Evolutionary conservation across 2,888 invertebrate genomes (phyloP), one percentile per base, ranked within the genome.

Genomic region (Dinocampus coccinellae): DNA sequence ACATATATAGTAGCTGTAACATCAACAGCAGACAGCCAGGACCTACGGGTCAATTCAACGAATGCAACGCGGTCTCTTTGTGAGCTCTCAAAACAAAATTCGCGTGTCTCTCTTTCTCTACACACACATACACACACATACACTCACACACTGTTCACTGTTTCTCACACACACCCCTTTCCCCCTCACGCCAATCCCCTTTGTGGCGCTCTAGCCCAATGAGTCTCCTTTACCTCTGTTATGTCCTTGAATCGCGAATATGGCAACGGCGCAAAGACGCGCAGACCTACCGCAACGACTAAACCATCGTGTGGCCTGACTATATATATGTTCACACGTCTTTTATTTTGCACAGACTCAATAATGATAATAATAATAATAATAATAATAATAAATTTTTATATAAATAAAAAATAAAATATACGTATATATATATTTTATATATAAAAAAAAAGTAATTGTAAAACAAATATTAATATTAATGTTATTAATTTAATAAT

Each of bases 231-330:
- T n/a, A 33, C 62, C 62, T 63, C 57, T 62, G 52, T 4, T 29
- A n/a, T 63, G 39, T 52, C 64, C 64, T 64, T 62, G 62, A 39
- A 62, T 34, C 39, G 16, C 39, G 42, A 62, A 55, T 47, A 47
- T 52, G 52, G 63, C 42, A 63, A 24, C 29, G 63, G 22, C 63
- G 55, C 79, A 61, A 77, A 72, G 77, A 79, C 79, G 13, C 11
- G 82, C 79, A 78, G 83, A 83, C 83, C 83, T 83, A 83, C 83
- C 83, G 81, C 83, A 83, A 83, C 79, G 76, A 78, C 78, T 77
- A 81, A 61, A 81, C 78, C 79, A 78, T 80, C 78, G 79, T 78
- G 77, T 75, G 47, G 47, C 16, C 73, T 22, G 57, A 36, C 60
- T 74, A 75, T 75, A 75, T 74, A 36, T 60, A 69, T 75, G 72